Evolutionary conservation across 1,140 invertebrate species (phyloP).

Genomic region (Sitophilus oryzae): DNA sequence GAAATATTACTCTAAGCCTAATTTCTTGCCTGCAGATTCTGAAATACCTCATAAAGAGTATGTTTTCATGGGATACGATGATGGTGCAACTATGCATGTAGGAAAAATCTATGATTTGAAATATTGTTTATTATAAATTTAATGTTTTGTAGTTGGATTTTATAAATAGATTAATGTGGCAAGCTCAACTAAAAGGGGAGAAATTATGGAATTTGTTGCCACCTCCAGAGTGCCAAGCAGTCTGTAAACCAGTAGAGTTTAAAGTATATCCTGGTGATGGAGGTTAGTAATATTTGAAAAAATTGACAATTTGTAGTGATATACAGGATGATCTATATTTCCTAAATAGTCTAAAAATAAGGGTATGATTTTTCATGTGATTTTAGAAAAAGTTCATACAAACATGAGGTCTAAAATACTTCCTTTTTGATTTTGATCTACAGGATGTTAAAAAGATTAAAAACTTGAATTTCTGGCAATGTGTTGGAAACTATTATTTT

Average conservation of each 20-base stretch:
- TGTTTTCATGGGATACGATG: slow-evolving; percentile 88
- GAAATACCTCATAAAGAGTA: slow-evolving; percentile 86
- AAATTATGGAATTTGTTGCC: slow-evolving; percentile 84
- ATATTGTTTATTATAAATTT: slow-evolving; percentile 25
- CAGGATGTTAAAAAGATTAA: too few relatives aligned
- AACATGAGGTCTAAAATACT: too few relatives aligned
- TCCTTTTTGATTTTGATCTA: too few relatives aligned
- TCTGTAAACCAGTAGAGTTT: slow-evolving; percentile 68
- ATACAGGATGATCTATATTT: too few relatives aligned
- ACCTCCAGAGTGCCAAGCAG: slow-evolving; percentile 79
- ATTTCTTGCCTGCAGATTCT: slow-evolving; percentile 84
- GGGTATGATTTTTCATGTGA: too few relatives aligned
- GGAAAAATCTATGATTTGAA: too few relatives aligned
- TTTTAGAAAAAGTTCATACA: too few relatives aligned
- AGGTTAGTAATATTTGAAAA: slow-evolving; percentile 50
- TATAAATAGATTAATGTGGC: slow-evolving; percentile 87
- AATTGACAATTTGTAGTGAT: background rate
- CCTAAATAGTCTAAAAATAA: too few relatives aligned
- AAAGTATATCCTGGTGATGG: slow-evolving; percentile 81
- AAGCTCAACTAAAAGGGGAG: slow-evolving; percentile 80
- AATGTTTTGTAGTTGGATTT: slow-evolving; percentile 72
- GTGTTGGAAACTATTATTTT: too few relatives aligned
- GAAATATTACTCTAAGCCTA: slow-evolving; percentile 71
- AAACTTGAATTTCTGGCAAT: too few relatives aligned
- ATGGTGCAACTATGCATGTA: slow-evolving; percentile 91